A percentile compares a stretch with the other conserved stretches of the same genome.
phyloP scores from a whole-genome alignment of 2,797 vertebrate species.

The Amniataba percoides region DNA sequence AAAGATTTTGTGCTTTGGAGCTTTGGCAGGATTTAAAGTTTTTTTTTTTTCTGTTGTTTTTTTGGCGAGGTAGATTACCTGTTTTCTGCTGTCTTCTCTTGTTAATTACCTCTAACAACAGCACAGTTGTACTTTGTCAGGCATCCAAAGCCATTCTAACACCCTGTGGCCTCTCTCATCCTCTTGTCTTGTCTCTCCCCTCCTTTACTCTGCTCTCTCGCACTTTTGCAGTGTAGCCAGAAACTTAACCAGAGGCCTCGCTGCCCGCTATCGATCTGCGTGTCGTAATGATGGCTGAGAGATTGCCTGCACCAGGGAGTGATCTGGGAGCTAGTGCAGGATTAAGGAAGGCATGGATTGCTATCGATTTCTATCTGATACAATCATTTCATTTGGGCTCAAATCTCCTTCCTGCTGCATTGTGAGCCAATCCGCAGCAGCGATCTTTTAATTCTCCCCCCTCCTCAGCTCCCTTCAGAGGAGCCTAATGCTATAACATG shows the following conservation, averaged over 20 bases:
- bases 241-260: constrained; percentile 73
- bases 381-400: constrained; percentile 88
- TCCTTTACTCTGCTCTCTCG: constrained; percentile 37
- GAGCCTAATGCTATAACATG: constrained; percentile 69
- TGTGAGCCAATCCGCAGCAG: constrained; percentile 74
- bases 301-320: constrained; percentile 83
- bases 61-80: constrained; percentile 49
- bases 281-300: constrained; percentile 86
- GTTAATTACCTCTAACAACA: constrained; percentile 79
- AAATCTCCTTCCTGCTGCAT: constrained; percentile 83
- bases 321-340: constrained; percentile 83
- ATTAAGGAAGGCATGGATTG: constrained; percentile 88
- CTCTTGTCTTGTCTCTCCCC: constrained; percentile 55
- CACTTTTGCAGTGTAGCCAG: constrained; percentile 74
- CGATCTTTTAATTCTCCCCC: constrained; percentile 83
- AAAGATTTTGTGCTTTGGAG: constrained; percentile 62
- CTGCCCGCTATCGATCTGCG: constrained; percentile 79
- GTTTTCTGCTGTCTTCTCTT: constrained; percentile 67
- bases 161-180: constrained; percentile 66
- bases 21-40: constrained; percentile 64
- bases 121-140: constrained; percentile 64
- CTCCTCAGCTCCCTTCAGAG: constrained; percentile 53
- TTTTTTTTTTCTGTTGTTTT: constrained; percentile 8
- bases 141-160: constrained; percentile 62
- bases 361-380: constrained; percentile 89